Evolutionary conservation across 2,797 vertebrate species (phyloP).

Genomic region (Alcedo atthis): DNA sequence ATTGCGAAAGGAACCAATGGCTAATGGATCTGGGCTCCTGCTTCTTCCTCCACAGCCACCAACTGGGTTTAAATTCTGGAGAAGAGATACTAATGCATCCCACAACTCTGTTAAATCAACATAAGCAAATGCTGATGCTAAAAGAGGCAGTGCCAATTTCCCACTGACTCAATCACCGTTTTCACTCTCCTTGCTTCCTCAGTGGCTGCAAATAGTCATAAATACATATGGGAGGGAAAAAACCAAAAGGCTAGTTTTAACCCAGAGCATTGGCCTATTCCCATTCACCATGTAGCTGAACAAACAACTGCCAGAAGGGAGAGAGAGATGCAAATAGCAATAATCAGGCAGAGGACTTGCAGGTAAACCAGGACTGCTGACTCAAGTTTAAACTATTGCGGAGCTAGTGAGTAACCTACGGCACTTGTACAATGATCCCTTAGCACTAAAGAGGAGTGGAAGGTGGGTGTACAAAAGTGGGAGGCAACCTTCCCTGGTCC

Average conservation of each 20-base stretch:
- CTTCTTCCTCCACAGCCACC: background rate
- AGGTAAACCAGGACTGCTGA: constrained; percentile 19
- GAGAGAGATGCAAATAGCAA: background rate
- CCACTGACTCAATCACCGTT: background rate
- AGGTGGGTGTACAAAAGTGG: background rate
- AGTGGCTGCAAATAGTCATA: background rate
- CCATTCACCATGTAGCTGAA: background rate
- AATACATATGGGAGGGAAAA: background rate
- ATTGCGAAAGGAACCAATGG: background rate
- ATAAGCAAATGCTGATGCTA: constrained; percentile 28
- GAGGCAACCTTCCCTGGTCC: background rate
- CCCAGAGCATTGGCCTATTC: background rate
- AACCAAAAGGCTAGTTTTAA: background rate
- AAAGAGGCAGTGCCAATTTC: constrained; percentile 36
- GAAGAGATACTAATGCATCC: background rate
- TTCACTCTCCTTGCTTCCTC: background rate
- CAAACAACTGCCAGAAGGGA: background rate
- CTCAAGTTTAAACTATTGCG: background rate
- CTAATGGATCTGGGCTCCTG: background rate
- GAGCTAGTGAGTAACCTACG: background rate
- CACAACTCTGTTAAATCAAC: constrained; percentile 32
- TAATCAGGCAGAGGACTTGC: background rate
- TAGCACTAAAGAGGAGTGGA: background rate
- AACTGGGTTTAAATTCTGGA: background rate
- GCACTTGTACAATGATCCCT: background rate